Evolutionary conservation across 1,140 invertebrate genomes (phyloP).

Genomic region (Diuraphis noxia): DNA sequence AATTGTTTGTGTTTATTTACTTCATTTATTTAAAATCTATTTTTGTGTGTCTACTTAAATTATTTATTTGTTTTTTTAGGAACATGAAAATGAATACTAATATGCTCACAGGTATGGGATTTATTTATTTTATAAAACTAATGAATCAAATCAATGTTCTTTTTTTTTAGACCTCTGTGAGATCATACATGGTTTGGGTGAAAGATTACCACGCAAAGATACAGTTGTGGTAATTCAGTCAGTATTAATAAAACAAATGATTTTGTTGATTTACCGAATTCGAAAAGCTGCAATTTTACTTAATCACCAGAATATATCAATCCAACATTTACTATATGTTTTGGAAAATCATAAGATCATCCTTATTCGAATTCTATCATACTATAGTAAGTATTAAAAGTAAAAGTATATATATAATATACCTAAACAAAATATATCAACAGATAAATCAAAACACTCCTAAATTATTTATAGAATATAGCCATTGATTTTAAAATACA

Average conservation of each 20-base stretch:
- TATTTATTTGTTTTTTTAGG: neutral
- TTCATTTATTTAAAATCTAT: neutral
- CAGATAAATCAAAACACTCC: neutral
- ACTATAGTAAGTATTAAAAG: constrained; percentile 65
- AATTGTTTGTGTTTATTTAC: neutral
- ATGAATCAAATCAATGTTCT: neutral
- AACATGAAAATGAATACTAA: neutral
- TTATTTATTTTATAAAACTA: neutral
- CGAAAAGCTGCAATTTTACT: neutral
- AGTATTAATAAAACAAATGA: constrained; percentile 17
- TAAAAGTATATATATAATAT: constrained; percentile 62
- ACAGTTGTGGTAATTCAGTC: neutral
- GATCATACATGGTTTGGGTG: constrained; percentile 11
- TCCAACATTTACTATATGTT: neutral
- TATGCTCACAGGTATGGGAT: neutral
- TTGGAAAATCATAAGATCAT: neutral
- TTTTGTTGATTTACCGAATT: neutral
- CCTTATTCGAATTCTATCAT: neutral
- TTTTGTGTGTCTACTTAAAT: neutral
- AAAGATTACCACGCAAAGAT: neutral
- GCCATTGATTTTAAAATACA: too few species aligned
- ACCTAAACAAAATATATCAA: neutral
- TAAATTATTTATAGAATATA: neutral
- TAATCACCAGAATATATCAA: neutral
- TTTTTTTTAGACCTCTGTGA: constrained; percentile 34